Evolutionary conservation across 53 echinoderm and acorn worm genomes (phyloP).

Genomic region (Pentamera pediparva): DNA sequence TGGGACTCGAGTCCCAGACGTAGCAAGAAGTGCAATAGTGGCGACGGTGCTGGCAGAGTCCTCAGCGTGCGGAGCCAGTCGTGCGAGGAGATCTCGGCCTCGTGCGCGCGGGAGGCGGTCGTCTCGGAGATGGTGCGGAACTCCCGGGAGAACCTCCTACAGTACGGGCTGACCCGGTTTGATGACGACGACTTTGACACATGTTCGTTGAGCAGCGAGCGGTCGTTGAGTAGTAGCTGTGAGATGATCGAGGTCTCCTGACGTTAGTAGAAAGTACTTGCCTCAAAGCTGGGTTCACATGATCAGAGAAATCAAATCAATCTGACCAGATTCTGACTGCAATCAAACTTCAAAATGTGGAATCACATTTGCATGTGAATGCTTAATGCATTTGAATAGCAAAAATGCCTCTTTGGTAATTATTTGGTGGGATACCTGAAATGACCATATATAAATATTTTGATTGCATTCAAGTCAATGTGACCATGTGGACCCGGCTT

Average conservation of each 20-base stretch:
- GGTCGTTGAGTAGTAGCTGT: constrained; percentile 93
- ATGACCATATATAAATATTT: too few relatives aligned
- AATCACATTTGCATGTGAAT: too few relatives aligned
- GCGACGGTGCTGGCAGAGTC: constrained; percentile 40
- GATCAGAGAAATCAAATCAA: too few relatives aligned
- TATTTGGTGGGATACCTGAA: too few relatives aligned
- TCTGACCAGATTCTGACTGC: too few relatives aligned
- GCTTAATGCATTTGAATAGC: too few relatives aligned
- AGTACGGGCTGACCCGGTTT: constrained; percentile 53
- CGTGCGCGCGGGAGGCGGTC: constrained; percentile 86
- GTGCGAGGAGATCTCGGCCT: constrained; percentile 92
- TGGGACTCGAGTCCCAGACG: constrained; percentile 20
- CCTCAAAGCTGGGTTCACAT: constrained; percentile 21
- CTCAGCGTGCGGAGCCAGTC: constrained; percentile 72
- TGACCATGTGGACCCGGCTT: too few relatives aligned
- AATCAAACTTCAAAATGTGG: too few relatives aligned
- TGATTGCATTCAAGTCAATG: too few relatives aligned
- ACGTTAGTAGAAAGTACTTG: constrained; percentile 28
- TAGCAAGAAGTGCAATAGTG: constrained; percentile 59
- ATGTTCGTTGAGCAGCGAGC: constrained; percentile 88
- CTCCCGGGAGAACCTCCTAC: constrained; percentile 61
- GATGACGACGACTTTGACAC: constrained; percentile 87
- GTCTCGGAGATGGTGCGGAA: constrained; percentile 88
- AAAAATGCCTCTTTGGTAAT: too few relatives aligned
- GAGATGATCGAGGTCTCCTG: constrained; percentile 99